Evolutionary conservation across 2,797 vertebrate species (phyloP), one percentile per base, ranked within the genome.

Genomic region (Coluber constrictor): DNA sequence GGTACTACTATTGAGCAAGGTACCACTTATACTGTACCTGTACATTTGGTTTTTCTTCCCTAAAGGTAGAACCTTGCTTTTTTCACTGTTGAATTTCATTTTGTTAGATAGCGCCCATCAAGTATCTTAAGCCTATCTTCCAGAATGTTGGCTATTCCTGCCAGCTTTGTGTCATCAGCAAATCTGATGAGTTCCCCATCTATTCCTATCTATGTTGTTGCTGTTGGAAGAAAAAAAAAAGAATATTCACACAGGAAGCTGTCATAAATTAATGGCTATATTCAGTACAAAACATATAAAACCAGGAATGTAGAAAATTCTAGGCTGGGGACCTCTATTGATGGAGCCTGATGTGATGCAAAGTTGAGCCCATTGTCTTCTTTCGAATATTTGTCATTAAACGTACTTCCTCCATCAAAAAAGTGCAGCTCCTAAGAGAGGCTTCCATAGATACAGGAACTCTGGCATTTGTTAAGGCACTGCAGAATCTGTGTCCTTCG

Each of bases 401-500:
- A n/a, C 2, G 56, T 7, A 4, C 10, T 61, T 37, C 20, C 18
- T 79, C 37, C 4, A 2, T 2, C 3, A 27, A 37, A 25, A 83
- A 47, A 2, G n/a, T 1, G 5, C 20, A n/a, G 5, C 23, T 27
- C 9, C 12, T 47, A 51, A 8, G 2, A 13, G 15, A 32, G 20
- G 29, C 2, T 11, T 66, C 20, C n/a, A 4, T 1, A 3, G 15
- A 32, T 7, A 61, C 3, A 55, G 12, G 7, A 9, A 29, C 2
- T 15, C 61, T 37, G 1, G 1, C 10, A n/a, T 79, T 90, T 27
- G 57, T 56, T 3, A 61, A 87, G 47, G 20, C 13, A 11, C 47
- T 29, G 9, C 5, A 23, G 29, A 32, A 74, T 1, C 1, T 3
- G 1, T 4, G 25, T 27, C 1, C 56, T 23, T 9, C 4, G 1